Conservation (phyloP, 2,797 vertebrate species). For the Pangasius krempfi region DNA sequence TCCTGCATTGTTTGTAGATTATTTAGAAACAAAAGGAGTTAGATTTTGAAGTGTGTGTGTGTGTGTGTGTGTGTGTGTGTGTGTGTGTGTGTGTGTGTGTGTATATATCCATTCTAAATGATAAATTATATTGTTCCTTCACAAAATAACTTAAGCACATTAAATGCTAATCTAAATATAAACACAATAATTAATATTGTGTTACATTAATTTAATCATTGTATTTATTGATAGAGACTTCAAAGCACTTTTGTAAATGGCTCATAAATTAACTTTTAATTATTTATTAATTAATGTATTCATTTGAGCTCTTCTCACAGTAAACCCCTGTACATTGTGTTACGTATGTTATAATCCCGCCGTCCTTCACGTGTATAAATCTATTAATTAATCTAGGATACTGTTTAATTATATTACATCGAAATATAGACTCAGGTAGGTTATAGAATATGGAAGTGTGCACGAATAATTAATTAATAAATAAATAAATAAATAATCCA, state of each 20-base stretch:
- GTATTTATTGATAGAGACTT: too few relatives aligned
- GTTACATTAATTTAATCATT: too few relatives aligned
- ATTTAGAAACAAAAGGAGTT: not conserved
- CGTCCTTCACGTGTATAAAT: not conserved
- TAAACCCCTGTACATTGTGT: too few relatives aligned
- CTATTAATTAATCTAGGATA: not conserved
- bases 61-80: too few relatives aligned
- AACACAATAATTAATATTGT: not conserved
- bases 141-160: not conserved
- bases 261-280: too few relatives aligned
- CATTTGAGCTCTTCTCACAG: too few relatives aligned
- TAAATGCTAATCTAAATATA: not conserved
- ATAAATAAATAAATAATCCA: not conserved
- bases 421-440: too few relatives aligned
- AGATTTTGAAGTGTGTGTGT: not conserved
- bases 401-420: not conserved
- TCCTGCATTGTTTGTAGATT: not conserved
- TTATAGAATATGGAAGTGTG: too few relatives aligned
- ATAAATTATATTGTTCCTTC: not conserved
- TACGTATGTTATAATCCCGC: not conserved
- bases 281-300: not conserved
- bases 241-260: too few relatives aligned
- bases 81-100: too few relatives aligned
- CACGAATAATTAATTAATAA: not conserved
- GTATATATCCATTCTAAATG: not conserved